These are phyloP conservation scores for Bufo bufo DNA, from an alignment of 2,113 vertebrate genomes.

Conservation along the genomic window DNA sequence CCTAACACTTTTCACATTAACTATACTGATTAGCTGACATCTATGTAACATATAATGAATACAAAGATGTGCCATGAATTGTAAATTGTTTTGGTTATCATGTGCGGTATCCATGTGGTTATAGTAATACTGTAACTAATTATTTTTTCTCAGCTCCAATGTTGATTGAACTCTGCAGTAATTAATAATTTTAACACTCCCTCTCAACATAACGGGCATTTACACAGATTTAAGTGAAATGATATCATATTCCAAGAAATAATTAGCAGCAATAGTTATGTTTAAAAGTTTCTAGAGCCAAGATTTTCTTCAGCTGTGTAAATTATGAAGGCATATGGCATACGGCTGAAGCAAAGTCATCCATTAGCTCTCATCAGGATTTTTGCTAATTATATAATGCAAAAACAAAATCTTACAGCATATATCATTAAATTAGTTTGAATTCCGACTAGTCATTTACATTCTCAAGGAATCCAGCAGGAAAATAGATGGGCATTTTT, in stretches of 20 bases:
- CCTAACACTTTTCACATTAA: not conserved
- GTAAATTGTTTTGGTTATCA: slow-evolving; percentile 41
- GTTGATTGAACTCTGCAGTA: slow-evolving; percentile 33
- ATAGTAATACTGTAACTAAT: slow-evolving; percentile 13
- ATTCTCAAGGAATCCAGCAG: not conserved
- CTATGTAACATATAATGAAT: slow-evolving; percentile 6
- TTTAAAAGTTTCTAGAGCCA: slow-evolving; percentile 21
- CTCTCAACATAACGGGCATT: slow-evolving; percentile 24
- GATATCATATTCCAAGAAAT: slow-evolving; percentile 50
- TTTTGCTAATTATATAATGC: slow-evolving; percentile 46
- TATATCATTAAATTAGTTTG: slow-evolving; percentile 13
- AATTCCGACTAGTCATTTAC: not conserved
- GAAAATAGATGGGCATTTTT: not conserved
- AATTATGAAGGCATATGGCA: slow-evolving; percentile 53
- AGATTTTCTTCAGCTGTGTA: slow-evolving; percentile 38
- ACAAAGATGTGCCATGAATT: not conserved
- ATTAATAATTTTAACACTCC: slow-evolving; percentile 41
- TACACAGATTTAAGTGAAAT: slow-evolving; percentile 41
- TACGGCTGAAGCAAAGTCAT: slow-evolving; percentile 29
- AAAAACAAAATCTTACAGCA: slow-evolving; percentile 15
- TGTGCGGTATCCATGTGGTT: not conserved
- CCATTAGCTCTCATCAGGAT: slow-evolving; percentile 14
- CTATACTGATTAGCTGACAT: slow-evolving; percentile 2
- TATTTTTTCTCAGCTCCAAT: slow-evolving; percentile 36
- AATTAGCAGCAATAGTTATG: slow-evolving; percentile 42